Evolutionary conservation across 2,797 vertebrate genomes (phyloP), one percentile per base, ranked within the genome.

Genomic region (Xiphophorus birchmanni): DNA sequence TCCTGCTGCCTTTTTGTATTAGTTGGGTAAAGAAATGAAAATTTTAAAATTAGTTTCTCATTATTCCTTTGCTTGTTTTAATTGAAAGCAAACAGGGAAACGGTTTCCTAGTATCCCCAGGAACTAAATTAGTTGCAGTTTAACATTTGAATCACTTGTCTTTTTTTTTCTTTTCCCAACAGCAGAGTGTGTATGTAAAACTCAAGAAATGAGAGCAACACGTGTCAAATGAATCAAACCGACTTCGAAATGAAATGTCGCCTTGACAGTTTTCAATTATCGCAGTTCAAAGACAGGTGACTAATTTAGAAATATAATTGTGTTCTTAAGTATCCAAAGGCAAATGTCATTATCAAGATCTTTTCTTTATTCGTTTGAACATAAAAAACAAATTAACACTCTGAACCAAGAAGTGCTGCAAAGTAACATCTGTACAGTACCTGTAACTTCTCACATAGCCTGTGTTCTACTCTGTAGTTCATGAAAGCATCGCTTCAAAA

Each of bases 301-400:
- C 78, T 85, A 78, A 87, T 87, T 87, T 80, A 78, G 82, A 87
- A 82, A 82, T 44, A 13, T 84, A 83, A 90, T 90, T 90, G 80
- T 76, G 85, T 87, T 91, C 88, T 84, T 67, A 32, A 50, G 44
- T 85, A 88, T 87, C 60, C 44, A 82, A 74, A 42, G 21, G 67
- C 78, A 80, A 10, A 65, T 82, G 63, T 78, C 60, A 72, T 88
- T 84, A 87, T 86, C 63, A 32, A n/a, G 56, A 52, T 67, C 84
- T 82, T 80, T 63, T 63, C 84, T 83, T 78, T 56, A 78, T 87
- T 84, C 32, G 84, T 84, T 85, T 84, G 56, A 48, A 75, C 79
- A 84, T 74, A 21, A 78, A 84, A 87, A 86, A 84, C 54, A 83
- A 82, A 89, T 86, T 82, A 88, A 47, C 76, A 80, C 86, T 76